phyloP scores from a whole-genome alignment of 92 coral and sea anemone species.

The Porites divaricata region DNA sequence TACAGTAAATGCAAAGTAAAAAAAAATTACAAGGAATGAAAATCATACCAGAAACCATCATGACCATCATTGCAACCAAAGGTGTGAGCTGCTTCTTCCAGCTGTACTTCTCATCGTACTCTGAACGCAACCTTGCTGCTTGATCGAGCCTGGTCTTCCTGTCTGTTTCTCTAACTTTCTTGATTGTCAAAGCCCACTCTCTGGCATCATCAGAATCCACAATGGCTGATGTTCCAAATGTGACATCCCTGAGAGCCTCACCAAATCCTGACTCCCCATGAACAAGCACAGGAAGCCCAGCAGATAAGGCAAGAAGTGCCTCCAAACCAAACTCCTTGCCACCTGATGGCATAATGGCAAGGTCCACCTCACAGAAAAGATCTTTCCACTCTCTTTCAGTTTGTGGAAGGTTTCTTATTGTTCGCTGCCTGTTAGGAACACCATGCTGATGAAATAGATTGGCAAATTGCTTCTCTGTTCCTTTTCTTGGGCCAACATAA shows the following conservation, averaged over 20 bases:
- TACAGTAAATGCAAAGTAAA: no score
- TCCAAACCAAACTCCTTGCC: not conserved
- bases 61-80: not conserved
- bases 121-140: not conserved
- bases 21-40: not conserved
- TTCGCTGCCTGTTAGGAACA: not conserved
- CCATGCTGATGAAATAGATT: not conserved
- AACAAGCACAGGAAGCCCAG: constrained; percentile 5
- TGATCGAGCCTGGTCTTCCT: not conserved
- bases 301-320: constrained; percentile 17
- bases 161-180: not conserved
- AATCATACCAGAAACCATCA: not conserved
- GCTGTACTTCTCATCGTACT: constrained; percentile 9
- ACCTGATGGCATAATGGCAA: constrained; percentile 12
- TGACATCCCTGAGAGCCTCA: not conserved
- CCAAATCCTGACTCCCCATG: constrained; percentile 11
- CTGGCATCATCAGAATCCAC: not conserved
- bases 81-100: constrained; percentile 1
- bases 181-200: not conserved
- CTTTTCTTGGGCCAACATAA: not conserved
- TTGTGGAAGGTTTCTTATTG: not conserved
- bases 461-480: no score
- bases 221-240: not conserved
- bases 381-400: not conserved
- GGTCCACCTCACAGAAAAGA: not conserved